Evolutionary conservation across 2,113 vertebrate species (phyloP), one percentile per base, ranked within the genome.

Genomic region (Mellivora capensis): DNA sequence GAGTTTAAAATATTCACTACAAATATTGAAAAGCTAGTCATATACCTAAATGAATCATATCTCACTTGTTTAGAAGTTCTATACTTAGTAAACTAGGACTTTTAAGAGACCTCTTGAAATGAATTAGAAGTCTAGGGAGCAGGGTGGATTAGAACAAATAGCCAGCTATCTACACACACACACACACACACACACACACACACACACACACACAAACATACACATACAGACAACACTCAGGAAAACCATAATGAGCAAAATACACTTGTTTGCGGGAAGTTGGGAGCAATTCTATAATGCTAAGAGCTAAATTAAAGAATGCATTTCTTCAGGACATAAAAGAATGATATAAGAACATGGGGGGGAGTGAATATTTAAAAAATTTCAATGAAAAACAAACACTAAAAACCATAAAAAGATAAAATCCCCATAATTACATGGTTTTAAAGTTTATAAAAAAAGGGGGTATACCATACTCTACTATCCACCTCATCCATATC

Each of bases 1-100:
- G 15, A 90, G 29, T 90, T 96, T 93, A 95, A 89, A 94, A 52
- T 31, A 90, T 76, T 86, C 9, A 93, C 9, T 84, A n/a, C 39
- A 94, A 79, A 85, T 80, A 91, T 21, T 94, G 9, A 81, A 93
- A 93, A 93, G n/a, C 71, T 79, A 74, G 12, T 44, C 34, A 67
- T 74, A 74, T 91, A 76, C 3, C 62, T 85, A 95, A 87, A 52
- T 76, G 27, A 72, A 86, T 89, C 57, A 67, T 59, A 69, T 54
- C 39, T 96, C 47, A 79, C 31, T 81, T 81, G 42, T 18, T 85
- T 81, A 61, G 88, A 61, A 91, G 34, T 74, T 84, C 10, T 85
- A 74, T 18, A 87, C 21, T 90, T 88, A 81, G 17, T 74, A 93
- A 95, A 91, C 77, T 8, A 74, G 1, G 8, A 88, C 17, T 88